Conservation (phyloP, 2,888 invertebrate genomes). For the Eumerus sabulonum region DNA sequence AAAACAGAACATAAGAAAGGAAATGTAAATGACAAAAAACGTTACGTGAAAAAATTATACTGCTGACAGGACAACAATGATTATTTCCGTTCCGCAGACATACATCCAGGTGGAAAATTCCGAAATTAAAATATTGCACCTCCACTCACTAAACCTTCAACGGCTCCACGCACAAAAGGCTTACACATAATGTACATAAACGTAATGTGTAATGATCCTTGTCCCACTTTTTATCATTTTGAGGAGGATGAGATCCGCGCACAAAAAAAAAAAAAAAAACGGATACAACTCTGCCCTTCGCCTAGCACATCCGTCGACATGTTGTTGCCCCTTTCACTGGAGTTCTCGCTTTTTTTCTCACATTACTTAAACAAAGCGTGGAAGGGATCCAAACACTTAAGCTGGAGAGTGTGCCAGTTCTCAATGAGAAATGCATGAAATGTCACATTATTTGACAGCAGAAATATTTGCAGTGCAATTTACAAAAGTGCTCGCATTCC, state of each 20-base stretch:
- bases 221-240: neutral
- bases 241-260: neutral
- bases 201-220: conserved; percentile 2
- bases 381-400: conserved; percentile 40
- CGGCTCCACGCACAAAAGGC: no score
- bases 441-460: conserved; percentile 54
- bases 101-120: no score
- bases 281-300: neutral
- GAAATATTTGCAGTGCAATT: conserved; percentile 57
- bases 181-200: no score
- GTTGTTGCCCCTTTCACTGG: neutral
- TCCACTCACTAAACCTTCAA: no score
- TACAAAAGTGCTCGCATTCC: conserved; percentile 54
- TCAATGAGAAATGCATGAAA: conserved; percentile 50
- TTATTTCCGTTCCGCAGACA: no score
- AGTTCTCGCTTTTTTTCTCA: conserved; percentile 19
- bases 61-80: no score
- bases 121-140: no score
- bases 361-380: conserved; percentile 34
- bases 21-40: no score
- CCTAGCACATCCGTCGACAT: neutral
- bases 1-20: no score
- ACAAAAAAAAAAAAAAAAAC: conserved; percentile 3
- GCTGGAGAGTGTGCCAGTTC: conserved; percentile 42
- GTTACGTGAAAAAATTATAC: no score